Conservation (phyloP, 2,113 vertebrate species). For the Eptatretus burgeri region DNA sequence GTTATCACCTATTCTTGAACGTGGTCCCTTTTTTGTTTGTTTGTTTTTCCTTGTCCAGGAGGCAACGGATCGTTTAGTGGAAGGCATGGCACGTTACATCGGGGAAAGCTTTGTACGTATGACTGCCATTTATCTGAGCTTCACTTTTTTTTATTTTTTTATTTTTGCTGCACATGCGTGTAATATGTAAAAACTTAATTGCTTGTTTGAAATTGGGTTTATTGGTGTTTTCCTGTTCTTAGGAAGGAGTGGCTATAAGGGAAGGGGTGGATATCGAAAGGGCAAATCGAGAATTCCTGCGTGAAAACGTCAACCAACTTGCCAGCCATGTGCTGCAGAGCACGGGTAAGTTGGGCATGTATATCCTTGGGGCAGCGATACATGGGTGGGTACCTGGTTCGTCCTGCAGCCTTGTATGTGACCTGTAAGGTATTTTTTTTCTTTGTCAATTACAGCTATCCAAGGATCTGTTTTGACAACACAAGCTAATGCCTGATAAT, state of each 20-base stretch:
- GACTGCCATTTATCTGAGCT: neutral
- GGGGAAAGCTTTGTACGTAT: constrained; percentile 49
- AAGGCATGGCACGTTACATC: constrained; percentile 41
- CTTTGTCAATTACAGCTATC: no score
- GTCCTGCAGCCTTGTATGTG: no score
- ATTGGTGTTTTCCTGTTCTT: neutral
- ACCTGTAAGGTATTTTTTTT: no score
- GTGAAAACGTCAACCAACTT: constrained; percentile 40
- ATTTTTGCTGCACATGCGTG: neutral
- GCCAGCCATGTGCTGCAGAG: constrained; percentile 48
- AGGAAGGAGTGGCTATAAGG: constrained; percentile 41
- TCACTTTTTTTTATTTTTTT: no score
- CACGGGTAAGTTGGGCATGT: constrained; percentile 18
- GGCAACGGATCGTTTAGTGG: constrained; percentile 31
- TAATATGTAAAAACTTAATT: neutral
- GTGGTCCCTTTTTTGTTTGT: neutral
- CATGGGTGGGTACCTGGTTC: no score
- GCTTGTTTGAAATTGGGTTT: neutral
- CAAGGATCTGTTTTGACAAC: no score
- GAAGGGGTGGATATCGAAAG: constrained; percentile 44
- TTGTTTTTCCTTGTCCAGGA: constrained; percentile 13
- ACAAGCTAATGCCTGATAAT: no score
- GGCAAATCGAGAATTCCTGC: constrained; percentile 50
- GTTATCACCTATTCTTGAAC: no score
- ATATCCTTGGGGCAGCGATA: no score